Conservation (phyloP, 1,140 invertebrate genomes). For the Philopotamus ludificatus region DNA sequence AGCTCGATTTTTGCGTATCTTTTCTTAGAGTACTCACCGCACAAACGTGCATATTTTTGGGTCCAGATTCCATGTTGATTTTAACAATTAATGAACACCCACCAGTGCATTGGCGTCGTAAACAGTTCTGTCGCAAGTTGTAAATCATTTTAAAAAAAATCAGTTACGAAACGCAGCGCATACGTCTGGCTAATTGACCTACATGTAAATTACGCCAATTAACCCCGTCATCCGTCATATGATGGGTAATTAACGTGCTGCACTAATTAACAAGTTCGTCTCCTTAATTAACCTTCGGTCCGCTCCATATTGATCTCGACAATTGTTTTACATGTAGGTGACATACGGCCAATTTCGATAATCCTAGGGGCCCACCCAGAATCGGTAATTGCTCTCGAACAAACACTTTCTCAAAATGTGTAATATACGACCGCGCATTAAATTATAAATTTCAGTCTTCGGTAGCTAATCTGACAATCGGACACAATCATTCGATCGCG, state of each 20-base stretch:
- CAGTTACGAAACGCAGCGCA: constrained; percentile 4
- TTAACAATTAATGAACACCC: too few species aligned
- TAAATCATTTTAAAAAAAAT: constrained; percentile 27
- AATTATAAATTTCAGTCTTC: constrained; percentile 19
- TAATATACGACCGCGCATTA: constrained; percentile 1
- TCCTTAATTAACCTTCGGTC: constrained; percentile 25
- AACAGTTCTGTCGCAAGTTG: too few species aligned
- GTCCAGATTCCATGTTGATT: too few species aligned
- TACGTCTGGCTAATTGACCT: constrained; percentile 20
- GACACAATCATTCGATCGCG: background rate
- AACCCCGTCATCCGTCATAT: constrained; percentile 23
- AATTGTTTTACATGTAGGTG: too few species aligned
- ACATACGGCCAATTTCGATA: too few species aligned
- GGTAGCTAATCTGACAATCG: constrained; percentile 24
- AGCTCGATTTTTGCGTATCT: too few species aligned
- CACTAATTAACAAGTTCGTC: constrained; percentile 21
- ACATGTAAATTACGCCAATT: constrained; percentile 41
- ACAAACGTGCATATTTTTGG: too few species aligned
- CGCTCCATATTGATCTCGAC: background rate
- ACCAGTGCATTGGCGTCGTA: too few species aligned
- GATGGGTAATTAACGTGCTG: constrained; percentile 16
- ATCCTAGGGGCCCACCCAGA: too few species aligned
- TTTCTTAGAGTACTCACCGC: too few species aligned
- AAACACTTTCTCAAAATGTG: background rate
- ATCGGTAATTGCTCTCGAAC: background rate